Base-by-base conservation (phyloP, 1,140 invertebrate species). In the Eulimnadia texana region DNA sequence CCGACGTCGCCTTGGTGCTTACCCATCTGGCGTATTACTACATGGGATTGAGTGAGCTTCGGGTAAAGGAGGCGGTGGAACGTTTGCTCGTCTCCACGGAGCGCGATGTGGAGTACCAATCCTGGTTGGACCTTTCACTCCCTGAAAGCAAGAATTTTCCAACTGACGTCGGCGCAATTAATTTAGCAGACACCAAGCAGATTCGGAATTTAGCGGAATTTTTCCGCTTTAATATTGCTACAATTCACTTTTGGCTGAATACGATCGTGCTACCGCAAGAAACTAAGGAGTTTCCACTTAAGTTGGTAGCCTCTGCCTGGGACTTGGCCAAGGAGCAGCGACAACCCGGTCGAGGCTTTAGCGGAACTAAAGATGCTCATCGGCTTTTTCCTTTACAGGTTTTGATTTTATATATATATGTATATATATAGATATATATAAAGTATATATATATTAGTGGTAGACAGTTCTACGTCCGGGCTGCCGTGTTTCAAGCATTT, bases 21-120 rank as follows among this genome's bases (percentile, higher is more conserved):
- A 66, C 66, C 3, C 59, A 66, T 19, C 56, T 66, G 3, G 53
- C 58, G 20, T 66, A 66, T 27, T 66, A 66, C 51, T 66, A 66
- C 42, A 61, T 58, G 10, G 66, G 66, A 2, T 33, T 66, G 16
- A 56, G n/a, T 25, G 64, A 66, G 16, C 59, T 49, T 9, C 62
- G 65, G 49, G 9, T 66, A 2, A 20, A 47, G 16, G 22, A 66
- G 19, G 47, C 53, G 13, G 61, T 66, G 20, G 47, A 49, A 0
- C 20, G 54, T 11, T 19, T 66, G 13, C 49, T 53, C n/a, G 33
- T 47, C 22, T 33, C 56, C 10, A 23, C 33, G 9, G 25, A 42
- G 13, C 33, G 25, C 16, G n/a, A 59, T 6, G 13, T 1, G 55
- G 56, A 52, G 23, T 64, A 22, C 2, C 24, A 10, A 23, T 19